Conservation (phyloP, 2,113 vertebrate species). For the Raphicerus campestris region DNA sequence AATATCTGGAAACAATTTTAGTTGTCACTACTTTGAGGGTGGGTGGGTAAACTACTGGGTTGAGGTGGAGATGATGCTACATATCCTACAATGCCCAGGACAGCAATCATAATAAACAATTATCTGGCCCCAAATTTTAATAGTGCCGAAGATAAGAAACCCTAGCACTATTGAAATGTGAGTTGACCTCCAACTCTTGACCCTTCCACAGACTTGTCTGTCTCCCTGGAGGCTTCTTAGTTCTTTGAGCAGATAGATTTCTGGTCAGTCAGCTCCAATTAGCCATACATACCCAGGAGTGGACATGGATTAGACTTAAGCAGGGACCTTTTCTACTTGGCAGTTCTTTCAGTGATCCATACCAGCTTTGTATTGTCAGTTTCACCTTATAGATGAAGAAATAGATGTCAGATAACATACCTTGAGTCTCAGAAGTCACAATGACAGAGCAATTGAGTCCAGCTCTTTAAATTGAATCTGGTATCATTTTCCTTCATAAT, state of each 20-base stretch:
- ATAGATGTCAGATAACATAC: conserved; percentile 16
- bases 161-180: not conserved
- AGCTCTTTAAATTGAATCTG: conserved; percentile 11
- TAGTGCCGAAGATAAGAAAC: not conserved
- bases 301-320: not conserved
- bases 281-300: not conserved
- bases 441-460: not conserved
- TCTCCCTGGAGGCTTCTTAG: not conserved
- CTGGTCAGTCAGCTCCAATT: not conserved
- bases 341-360: not conserved
- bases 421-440: not conserved
- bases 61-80: not conserved
- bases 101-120: not conserved
- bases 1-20: not conserved
- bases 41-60: not conserved
- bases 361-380: not conserved
- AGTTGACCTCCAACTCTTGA: not conserved
- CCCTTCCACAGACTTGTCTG: not conserved
- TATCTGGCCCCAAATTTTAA: not conserved
- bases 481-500: not conserved
- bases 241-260: not conserved
- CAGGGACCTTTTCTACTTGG: not conserved
- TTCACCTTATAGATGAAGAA: not conserved
- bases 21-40: not conserved
- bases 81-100: not conserved